phyloP scores from a whole-genome alignment of 2,113 vertebrate species.

The Cyphomyrus discorhynchus region DNA sequence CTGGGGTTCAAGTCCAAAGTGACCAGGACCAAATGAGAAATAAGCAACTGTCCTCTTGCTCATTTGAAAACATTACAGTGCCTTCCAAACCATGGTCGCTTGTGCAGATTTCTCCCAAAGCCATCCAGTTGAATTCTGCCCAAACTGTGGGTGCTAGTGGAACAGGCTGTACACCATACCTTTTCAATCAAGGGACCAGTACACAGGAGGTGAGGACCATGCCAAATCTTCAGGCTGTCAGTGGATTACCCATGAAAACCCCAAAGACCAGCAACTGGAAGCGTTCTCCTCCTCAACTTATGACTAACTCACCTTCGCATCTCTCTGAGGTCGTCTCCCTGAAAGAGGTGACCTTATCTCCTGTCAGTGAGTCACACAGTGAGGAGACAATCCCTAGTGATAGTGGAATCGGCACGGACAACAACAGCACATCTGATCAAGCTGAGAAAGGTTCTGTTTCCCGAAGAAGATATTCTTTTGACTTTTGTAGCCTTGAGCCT shows the following conservation, averaged over 20 bases:
- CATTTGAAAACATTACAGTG: constrained; percentile 87
- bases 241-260: constrained; percentile 86
- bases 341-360: constrained; percentile 91
- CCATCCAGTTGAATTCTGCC: constrained; percentile 60
- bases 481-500: constrained; percentile 88
- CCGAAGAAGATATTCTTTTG: constrained; percentile 88
- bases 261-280: constrained; percentile 85
- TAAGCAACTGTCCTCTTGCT: constrained; percentile 79
- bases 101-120: constrained; percentile 56
- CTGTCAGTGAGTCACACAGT: constrained; percentile 92
- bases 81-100: constrained; percentile 85
- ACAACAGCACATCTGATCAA: constrained; percentile 97
- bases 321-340: constrained; percentile 89
- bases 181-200: constrained; percentile 77
- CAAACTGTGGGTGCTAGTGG: constrained; percentile 64
- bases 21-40: constrained; percentile 79
- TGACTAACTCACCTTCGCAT: constrained; percentile 95
- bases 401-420: constrained; percentile 96
- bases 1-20: constrained; percentile 71
- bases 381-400: constrained; percentile 97
- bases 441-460: constrained; percentile 88
- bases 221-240: constrained; percentile 98
- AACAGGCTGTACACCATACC: constrained; percentile 68
- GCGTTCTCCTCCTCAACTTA: constrained; percentile 85
- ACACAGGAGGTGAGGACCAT: constrained; percentile 87